Conservation (phyloP, 2,113 vertebrate species). For the Pterocles burchelli region DNA sequence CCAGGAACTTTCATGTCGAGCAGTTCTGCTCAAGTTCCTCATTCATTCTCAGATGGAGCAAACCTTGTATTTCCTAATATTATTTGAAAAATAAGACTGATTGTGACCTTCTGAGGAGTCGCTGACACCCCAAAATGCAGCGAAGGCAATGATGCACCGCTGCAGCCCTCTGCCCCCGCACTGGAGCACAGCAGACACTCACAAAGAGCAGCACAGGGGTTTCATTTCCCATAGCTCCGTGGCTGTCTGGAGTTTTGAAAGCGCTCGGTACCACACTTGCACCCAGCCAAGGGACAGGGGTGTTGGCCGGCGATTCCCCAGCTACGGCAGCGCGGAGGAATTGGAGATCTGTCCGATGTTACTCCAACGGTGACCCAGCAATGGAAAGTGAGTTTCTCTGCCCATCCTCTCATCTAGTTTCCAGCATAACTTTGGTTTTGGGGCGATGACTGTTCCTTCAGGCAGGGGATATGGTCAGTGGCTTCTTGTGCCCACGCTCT, state of each 20-base stretch:
- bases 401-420: background rate
- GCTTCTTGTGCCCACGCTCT: rapidly evolving
- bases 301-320: background rate
- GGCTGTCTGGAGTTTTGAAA: background rate
- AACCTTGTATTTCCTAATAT: background rate
- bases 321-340: background rate
- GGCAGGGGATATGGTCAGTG: background rate
- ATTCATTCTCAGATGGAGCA: background rate
- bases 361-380: background rate
- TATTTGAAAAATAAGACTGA: background rate
- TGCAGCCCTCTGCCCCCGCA: background rate
- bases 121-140: background rate
- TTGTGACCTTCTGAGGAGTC: background rate
- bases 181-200: background rate
- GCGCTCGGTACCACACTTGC: background rate
- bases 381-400: background rate
- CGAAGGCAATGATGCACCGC: background rate
- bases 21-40: background rate
- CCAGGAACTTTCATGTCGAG: background rate
- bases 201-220: background rate
- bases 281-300: background rate
- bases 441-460: background rate
- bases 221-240: background rate
- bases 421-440: background rate
- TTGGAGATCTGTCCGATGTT: background rate